Evolutionary conservation across 2,113 vertebrate genomes (phyloP).

Genomic region (Pelusios castaneus): DNA sequence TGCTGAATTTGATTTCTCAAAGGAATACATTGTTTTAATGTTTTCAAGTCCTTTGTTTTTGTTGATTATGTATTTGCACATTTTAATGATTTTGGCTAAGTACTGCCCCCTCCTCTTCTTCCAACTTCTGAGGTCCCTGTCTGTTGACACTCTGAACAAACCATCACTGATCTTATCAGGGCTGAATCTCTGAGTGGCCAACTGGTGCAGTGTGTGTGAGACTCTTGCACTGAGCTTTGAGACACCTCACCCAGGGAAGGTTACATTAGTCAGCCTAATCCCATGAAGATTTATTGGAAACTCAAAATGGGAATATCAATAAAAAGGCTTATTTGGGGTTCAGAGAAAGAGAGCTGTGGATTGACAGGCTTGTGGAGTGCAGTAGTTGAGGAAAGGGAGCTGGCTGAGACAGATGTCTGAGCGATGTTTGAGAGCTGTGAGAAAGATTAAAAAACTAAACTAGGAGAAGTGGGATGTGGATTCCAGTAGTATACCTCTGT

Average conservation of each 20-base stretch:
- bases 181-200: background rate
- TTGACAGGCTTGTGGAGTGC: background rate
- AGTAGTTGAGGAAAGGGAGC: background rate
- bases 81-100: background rate
- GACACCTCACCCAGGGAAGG: background rate
- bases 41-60: background rate
- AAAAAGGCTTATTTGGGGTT: background rate
- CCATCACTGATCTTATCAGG: background rate
- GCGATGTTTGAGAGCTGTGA: background rate
- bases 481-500: background rate
- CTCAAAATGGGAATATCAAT: background rate
- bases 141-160: background rate
- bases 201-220: background rate
- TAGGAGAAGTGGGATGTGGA: background rate
- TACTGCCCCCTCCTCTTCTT: background rate
- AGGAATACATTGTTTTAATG: background rate
- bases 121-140: background rate
- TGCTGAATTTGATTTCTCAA: background rate
- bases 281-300: background rate
- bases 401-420: background rate
- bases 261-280: background rate
- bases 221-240: background rate
- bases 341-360: background rate
- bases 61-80: background rate
- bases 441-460: fast-evolving